Evolutionary conservation across 2,888 invertebrate genomes (phyloP).

Genomic region (Nymphalis c-album): DNA sequence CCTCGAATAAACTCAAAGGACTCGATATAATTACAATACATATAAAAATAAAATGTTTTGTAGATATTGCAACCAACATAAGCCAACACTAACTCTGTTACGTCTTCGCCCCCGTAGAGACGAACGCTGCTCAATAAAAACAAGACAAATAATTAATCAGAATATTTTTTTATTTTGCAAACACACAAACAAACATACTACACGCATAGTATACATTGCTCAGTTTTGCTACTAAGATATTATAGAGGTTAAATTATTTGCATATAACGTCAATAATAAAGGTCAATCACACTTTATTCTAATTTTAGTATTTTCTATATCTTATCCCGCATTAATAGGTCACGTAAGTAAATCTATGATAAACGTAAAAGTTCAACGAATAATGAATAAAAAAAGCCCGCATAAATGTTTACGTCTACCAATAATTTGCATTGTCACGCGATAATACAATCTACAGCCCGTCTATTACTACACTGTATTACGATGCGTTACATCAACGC

Average conservation of each 20-base stretch:
- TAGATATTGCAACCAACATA: too few species aligned
- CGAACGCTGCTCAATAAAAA: too few species aligned
- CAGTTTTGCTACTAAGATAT: neutral
- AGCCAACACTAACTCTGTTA: too few species aligned
- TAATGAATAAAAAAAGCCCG: constrained; percentile 37
- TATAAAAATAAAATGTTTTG: too few species aligned
- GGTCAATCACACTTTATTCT: neutral
- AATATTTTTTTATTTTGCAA: too few species aligned
- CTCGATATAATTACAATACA: too few species aligned
- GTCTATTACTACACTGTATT: constrained; percentile 57
- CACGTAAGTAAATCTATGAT: constrained; percentile 21
- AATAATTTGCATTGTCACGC: constrained; percentile 35
- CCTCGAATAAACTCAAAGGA: too few species aligned
- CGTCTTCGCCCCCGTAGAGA: too few species aligned
- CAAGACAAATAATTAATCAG: too few species aligned
- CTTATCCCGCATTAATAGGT: constrained; percentile 10
- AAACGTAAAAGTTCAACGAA: constrained; percentile 24
- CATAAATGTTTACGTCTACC: constrained; percentile 32
- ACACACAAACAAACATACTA: neutral
- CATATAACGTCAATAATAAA: neutral
- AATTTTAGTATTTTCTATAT: neutral
- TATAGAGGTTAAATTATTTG: neutral
- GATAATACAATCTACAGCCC: constrained; percentile 42
- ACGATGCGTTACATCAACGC: constrained; percentile 66
- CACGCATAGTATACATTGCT: neutral